Conservation (phyloP, 2,888 invertebrate genomes). For the Cartodere bifasciata region DNA sequence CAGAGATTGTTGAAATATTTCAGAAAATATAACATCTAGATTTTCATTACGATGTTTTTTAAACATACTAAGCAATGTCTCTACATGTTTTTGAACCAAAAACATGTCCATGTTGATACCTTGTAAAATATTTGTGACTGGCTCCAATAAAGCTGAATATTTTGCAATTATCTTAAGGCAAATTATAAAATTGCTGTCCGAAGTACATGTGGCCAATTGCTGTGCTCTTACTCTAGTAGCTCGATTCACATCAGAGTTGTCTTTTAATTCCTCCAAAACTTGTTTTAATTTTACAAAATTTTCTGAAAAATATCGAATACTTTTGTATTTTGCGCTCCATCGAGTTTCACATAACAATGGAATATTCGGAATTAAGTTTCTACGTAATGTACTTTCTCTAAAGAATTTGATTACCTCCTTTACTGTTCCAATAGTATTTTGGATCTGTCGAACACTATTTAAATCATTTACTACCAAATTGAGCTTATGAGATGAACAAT, state of each 20-base stretch:
- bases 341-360: constrained; percentile 15
- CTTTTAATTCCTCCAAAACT: too few relatives aligned
- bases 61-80: too few relatives aligned
- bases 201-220: too few relatives aligned
- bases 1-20: too few relatives aligned
- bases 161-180: constrained; percentile 18
- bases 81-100: too few relatives aligned
- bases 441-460: constrained; percentile 17
- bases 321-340: constrained; percentile 15
- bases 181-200: too few relatives aligned
- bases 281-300: constrained; percentile 13
- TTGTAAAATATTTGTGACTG: constrained; percentile 20
- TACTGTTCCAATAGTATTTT: constrained; percentile 17
- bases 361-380: constrained; percentile 14
- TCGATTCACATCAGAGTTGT: too few relatives aligned
- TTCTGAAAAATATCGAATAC: constrained; percentile 13
- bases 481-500: constrained; percentile 21
- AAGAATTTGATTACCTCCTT: constrained; percentile 19
- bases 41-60: too few relatives aligned
- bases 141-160: constrained; percentile 20
- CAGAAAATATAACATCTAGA: too few relatives aligned
- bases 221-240: too few relatives aligned
- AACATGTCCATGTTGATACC: too few relatives aligned
- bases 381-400: constrained; percentile 14
- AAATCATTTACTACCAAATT: constrained; percentile 22